These are phyloP conservation scores for Melanophora roralis DNA, from an alignment of 2,888 invertebrate species.

Conservation along the genomic window DNA sequence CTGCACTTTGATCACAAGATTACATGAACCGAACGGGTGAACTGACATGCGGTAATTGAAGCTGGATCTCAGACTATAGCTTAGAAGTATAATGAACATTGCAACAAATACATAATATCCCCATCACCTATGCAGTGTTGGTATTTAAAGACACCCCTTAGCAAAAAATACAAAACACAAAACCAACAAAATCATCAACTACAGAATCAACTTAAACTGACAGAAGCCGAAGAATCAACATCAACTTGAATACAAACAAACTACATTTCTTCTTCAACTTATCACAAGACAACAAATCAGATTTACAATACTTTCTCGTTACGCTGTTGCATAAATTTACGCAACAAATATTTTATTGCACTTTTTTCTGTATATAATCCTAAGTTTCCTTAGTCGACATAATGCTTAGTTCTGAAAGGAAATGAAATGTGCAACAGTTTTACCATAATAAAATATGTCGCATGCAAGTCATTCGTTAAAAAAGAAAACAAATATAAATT, in stretches of 20 bases:
- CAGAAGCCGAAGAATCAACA: not conserved
- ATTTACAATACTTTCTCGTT: not conserved
- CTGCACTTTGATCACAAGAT: too few relatives aligned
- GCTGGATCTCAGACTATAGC: too few relatives aligned
- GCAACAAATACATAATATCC: too few relatives aligned
- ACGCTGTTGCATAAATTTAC: not conserved
- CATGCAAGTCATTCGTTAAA: conserved; percentile 45
- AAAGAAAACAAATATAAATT: conserved; percentile 39
- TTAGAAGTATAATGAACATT: too few relatives aligned
- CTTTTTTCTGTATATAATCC: not conserved
- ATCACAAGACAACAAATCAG: not conserved
- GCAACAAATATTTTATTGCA: not conserved
- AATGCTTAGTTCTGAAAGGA: not conserved
- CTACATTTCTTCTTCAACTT: conserved; percentile 18
- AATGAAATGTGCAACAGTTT: conserved; percentile 27
- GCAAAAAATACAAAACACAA: too few relatives aligned
- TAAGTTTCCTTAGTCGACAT: not conserved
- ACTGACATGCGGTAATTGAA: too few relatives aligned
- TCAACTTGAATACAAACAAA: not conserved
- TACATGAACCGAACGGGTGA: too few relatives aligned
- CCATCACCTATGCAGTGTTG: too few relatives aligned
- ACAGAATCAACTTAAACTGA: not conserved
- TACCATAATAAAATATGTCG: conserved; percentile 20
- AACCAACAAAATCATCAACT: conserved; percentile 2
- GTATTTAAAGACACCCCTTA: too few relatives aligned